Evolutionary conservation across 2,797 vertebrate species (phyloP), one percentile per base, ranked within the genome.

Genomic region (Lacerta agilis): DNA sequence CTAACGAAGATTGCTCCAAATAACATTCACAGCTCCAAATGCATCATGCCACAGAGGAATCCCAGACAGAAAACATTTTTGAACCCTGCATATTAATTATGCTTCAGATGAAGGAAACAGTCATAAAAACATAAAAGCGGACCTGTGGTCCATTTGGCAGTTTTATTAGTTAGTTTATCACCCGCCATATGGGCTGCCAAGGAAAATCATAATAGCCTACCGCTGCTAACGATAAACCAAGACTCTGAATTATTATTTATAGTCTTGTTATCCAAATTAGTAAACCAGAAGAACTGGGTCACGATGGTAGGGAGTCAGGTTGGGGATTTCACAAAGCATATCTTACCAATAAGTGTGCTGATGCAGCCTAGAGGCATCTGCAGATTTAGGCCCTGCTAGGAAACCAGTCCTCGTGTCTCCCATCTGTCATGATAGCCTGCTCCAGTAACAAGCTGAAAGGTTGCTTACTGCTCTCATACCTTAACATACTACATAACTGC

Each of bases 121-220:
- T 79, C n/a, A 43, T 94, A 94, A 96, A 95, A 94, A 95, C 93
- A 93, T 85, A 92, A 94, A 95, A 96, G 89, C 45, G 2, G 91
- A 94, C 90, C 94, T 92, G 69, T 94, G 92, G 11, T 96, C 79
- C 86, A 88, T 79, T 93, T 89, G 93, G 82, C 91, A 95, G 81
- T 91, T 96, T 96, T 96, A 96, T 95, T 93, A 91, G 93, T 91
- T 92, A 95, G 89, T 96, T 97, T 96, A 96, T 96, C 93, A 95
- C 86, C 82, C 55, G 43, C 94, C 91, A 92, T 95, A 96, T 95
- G 94, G 73, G 83, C 92, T 94, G 93, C 91, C 93, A 90, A 90
- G 83, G 87, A 95, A 96, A 95, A 95, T 94, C 95, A 94, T 94
- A 96, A 95, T 71, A 89, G 92, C 81, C 85, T 88, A 94, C 91